Base-by-base conservation (phyloP, 2,797 vertebrate genomes). In the Lacerta viridis region DNA sequence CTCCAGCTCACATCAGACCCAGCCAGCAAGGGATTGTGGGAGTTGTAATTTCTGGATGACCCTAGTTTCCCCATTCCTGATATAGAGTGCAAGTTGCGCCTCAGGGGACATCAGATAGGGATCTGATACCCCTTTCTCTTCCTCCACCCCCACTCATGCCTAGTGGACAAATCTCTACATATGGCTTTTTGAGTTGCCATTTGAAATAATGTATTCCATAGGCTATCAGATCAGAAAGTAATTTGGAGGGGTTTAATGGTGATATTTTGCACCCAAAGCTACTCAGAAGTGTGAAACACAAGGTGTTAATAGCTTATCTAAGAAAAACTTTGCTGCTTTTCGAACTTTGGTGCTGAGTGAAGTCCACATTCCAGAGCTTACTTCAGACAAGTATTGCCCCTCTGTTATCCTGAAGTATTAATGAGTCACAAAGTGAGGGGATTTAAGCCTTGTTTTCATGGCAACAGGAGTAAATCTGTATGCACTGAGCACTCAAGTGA, bases 321-420 rank as follows among this genome's bases (percentile, higher is more conserved):
- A 27, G 46, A 69, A 50, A 64, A 7, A 43, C 2, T 46, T 64
- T 25, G n/a, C n/a, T 85, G n/a, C 83, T 72, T 29, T 46, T 89
- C 85, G 76, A n/a, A 66, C 83, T 36, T 55, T 9, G 6, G 18
- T 81, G 10, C 78, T 68, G 61, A 41, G 20, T 68, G 46, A 82
- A 86, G 46, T 83, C 59, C 71, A 69, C 59, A 69, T 89, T 89
- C 69, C 43, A 75, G 43, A 81, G 71, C 43, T 41, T 59, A 55
- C 18, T 80, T 29, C 29, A 66, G 23, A 39, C 4, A 11, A 64
- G n/a, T 64, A 74, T 74, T 20, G 9, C 0, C 29, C 25, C n/a
- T 18, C 43, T 36, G 27, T 80, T 75, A 74, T 76, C 2, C 59
- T 33, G 33, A 55, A 81, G 69, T n/a, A 25, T 89, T 86, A 89